A percentile compares a stretch with the other conserved stretches of the same genome.
phyloP scores from a whole-genome alignment of 2,888 invertebrate species.

The Leptopilina drosophilae region DNA sequence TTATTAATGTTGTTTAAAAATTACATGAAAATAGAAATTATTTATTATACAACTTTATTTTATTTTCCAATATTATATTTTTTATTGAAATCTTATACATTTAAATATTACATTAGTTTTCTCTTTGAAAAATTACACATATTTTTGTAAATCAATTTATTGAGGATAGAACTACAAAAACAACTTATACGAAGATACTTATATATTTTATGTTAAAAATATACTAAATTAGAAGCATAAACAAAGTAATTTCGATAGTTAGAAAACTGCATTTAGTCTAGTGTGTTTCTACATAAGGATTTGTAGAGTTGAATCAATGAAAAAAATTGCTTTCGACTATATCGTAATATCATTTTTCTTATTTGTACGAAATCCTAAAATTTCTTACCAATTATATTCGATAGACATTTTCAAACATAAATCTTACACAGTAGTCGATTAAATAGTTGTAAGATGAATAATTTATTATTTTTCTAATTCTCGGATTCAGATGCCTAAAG shows the following conservation, averaged over 20 bases:
- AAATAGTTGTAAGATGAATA: background rate
- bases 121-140: background rate
- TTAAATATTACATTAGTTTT: background rate
- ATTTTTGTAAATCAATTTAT: background rate
- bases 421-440: constrained; percentile 22
- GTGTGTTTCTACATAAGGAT: background rate
- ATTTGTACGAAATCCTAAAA: background rate
- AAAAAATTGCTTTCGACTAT: background rate
- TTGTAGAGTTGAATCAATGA: background rate
- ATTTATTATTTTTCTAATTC: constrained; percentile 59
- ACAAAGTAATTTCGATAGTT: no score
- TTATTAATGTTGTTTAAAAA: no score
- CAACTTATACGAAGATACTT: background rate
- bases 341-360: background rate
- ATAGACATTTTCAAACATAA: constrained; percentile 19
- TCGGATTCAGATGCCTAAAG: constrained; percentile 75
- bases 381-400: background rate
- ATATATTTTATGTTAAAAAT: constrained; percentile 12
- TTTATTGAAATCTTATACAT: no score
- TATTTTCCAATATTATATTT: no score
- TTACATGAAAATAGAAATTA: no score
- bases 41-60: no score
- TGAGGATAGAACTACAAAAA: background rate
- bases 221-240: background rate
- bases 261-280: background rate